Base-by-base conservation (phyloP, 2,797 vertebrate species). In the Parauchenoglanis ngamensis region DNA sequence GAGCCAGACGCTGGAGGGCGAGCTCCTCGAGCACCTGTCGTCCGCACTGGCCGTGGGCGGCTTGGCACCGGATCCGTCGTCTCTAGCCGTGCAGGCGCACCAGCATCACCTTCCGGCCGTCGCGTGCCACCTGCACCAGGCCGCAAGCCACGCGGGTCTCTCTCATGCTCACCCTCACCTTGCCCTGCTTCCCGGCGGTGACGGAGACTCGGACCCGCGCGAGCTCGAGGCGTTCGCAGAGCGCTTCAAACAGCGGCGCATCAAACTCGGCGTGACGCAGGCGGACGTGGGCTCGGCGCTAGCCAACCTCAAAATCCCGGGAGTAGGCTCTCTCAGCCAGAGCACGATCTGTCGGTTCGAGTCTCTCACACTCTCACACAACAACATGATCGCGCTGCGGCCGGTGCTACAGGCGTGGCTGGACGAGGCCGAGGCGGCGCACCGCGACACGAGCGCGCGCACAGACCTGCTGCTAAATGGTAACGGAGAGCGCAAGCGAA, bases 271-370 rank as follows among this genome's bases (percentile, higher is more conserved):
- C 5, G 97, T 98, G 88, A 98, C 97, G 63, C 97, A 98, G 92
- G 97, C 97, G 81, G 97, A 98, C 91, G 97, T 98, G 82, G 97
- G 97, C 13, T 94, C 97, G 3, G 97, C 97, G 56, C 94, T 98
- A 56, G 97, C 96, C 88, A 96, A 96, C 92, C 96, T 99, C 87
- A 97, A 97, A 94, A 97, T 98, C 88, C 97, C 98, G 12, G 98
- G 98, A 0, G 98, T 98, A 90, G 98, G 98, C 8, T 97, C 97
- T 0, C 94, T 99, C 70, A 99, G 98, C 94, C 98, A 98, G 95
- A 99, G 98, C 94, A 99, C 98, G 89, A 99, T 99, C 94, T 98
- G 98, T 94, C 95, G 98, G 93, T 99, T 99, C 93, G 98, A 98
- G 94, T 99, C 98, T 35, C 96, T 99, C 67, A 99, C 98, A 0